Evolutionary conservation across 2,888 invertebrate species (phyloP), one percentile per base, ranked within the genome.

Genomic region (Eupeodes latifasciatus): DNA sequence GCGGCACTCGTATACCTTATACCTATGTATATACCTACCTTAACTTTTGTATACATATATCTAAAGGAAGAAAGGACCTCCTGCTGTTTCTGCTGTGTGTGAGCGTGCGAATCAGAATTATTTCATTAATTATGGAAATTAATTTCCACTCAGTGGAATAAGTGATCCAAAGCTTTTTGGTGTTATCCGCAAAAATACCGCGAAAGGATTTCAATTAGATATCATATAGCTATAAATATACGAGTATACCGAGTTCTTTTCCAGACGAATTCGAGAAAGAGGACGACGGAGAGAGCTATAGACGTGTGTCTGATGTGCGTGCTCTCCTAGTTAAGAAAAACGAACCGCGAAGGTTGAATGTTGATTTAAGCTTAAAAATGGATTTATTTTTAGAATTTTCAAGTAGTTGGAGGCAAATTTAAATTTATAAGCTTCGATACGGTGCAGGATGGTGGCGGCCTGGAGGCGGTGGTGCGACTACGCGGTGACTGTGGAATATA

Each of bases 41-140:
- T 27, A 53, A 77, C 67, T 49, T 74, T 49, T 53, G 14, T 27
- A 40, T 40, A 61, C 7, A 5, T 36, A 62, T 16, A 16, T 2
- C 12, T 40, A 2, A 27, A 53, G n/a, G 9, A 69, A 36, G 16
- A 53, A 64, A 75, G 62, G 57, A 51, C 19, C 78, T 55, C 19
- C 75, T 64, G 16, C 16, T 76, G 40, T 7, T 44, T n/a, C 5
- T 19, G 57, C n/a, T 19, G 47, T 66, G 55, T 55, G 66, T 47
- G 77, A 64, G 82, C 78, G 78, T 75, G 66, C 66, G 67, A 82
- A 75, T 79, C 67, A 62, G 62, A 82, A 82, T 75, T 77, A 81
- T 86, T 86, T 83, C 55, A 83, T 86, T 86, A 86, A 78, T 86
- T 86, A 86, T 86, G 78, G 78, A 86, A 86, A 86, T 83, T 82